Evolutionary conservation across 2,113 vertebrate species (phyloP).

Genomic region (Channa maculata): DNA sequence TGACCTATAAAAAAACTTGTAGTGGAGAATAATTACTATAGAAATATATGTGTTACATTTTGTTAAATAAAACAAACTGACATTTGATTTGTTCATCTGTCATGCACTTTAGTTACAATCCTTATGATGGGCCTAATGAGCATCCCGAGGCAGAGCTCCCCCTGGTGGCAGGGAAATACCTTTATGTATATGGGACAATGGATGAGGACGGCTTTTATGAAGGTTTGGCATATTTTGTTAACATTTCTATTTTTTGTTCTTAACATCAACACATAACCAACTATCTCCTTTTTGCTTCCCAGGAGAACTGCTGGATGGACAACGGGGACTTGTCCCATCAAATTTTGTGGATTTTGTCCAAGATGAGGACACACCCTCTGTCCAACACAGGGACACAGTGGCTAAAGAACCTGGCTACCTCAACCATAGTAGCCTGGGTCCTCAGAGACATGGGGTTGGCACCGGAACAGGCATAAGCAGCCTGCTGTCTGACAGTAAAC

Average conservation of each 20-base stretch:
- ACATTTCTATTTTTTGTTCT: neutral
- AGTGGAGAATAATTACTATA: neutral
- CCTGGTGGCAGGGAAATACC: slow-evolving; percentile 96
- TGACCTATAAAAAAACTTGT: neutral
- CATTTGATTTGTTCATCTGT: neutral
- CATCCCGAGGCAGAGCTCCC: slow-evolving; percentile 98
- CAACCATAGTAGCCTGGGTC: slow-evolving; percentile 84
- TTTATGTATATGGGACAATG: slow-evolving; percentile 98
- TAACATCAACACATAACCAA: neutral
- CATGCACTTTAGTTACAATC: slow-evolving; percentile 89
- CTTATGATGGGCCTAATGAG: slow-evolving; percentile 97
- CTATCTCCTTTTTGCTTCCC: slow-evolving; percentile 34
- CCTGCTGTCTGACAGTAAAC: slow-evolving; percentile 79
- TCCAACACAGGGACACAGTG: slow-evolving; percentile 76
- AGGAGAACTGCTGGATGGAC: slow-evolving; percentile 97
- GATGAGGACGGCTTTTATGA: slow-evolving; percentile 99
- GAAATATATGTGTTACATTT: neutral
- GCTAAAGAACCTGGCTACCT: slow-evolving; percentile 88
- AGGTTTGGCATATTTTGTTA: slow-evolving; percentile 81
- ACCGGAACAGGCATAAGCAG: slow-evolving; percentile 73
- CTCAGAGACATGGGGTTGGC: slow-evolving; percentile 66
- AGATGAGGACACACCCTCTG: slow-evolving; percentile 84
- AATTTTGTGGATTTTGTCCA: slow-evolving; percentile 98
- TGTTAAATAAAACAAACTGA: neutral
- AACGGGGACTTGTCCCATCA: slow-evolving; percentile 95